Conservation (phyloP, 2,113 vertebrate genomes). For the Phocoena sinus region DNA sequence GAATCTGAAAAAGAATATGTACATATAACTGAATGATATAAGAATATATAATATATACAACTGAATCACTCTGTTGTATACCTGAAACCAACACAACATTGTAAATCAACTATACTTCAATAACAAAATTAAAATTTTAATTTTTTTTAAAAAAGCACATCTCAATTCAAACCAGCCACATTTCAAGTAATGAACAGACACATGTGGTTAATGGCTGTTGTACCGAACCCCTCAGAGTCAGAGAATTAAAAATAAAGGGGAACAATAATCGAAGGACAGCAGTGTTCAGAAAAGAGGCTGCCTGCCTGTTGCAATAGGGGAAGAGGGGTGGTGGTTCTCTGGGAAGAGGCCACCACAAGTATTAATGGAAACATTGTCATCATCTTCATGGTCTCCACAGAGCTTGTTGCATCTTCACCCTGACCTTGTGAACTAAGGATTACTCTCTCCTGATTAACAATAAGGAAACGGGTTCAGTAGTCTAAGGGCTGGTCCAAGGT, state of each 20-base stretch:
- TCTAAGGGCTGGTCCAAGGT: background rate
- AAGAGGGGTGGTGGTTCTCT: background rate
- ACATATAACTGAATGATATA: too few species aligned
- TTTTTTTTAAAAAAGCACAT: too few species aligned
- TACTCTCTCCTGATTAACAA: background rate
- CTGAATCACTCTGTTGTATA: too few species aligned
- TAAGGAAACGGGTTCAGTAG: background rate
- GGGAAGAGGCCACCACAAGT: background rate
- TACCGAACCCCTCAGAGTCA: background rate
- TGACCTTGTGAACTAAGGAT: background rate
- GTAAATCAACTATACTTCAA: too few species aligned
- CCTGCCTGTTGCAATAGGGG: background rate
- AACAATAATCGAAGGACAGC: background rate
- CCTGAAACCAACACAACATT: too few species aligned
- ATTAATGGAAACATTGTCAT: background rate
- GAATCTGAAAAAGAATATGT: too few species aligned
- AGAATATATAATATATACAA: too few species aligned
- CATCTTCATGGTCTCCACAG: background rate
- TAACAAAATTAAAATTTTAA: too few species aligned
- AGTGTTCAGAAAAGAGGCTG: background rate
- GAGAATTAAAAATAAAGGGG: background rate
- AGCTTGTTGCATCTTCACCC: background rate
- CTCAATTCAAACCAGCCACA: background rate
- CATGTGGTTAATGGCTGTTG: background rate
- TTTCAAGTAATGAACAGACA: background rate